Evolutionary conservation across 2,888 invertebrate species (phyloP), one percentile per base, ranked within the genome.

Genomic region (Deilephila porcellus): DNA sequence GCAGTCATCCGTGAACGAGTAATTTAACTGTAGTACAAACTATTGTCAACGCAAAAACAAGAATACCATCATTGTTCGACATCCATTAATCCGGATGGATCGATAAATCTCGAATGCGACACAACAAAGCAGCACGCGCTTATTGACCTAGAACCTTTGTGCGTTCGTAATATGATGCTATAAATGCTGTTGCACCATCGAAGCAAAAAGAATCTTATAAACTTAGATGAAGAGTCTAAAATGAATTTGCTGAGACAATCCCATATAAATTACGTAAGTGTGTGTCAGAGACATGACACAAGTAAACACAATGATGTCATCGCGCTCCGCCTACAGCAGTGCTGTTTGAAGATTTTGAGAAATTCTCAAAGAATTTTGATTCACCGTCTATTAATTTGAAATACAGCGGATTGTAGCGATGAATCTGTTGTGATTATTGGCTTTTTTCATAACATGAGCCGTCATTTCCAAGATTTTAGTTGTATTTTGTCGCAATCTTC

Each of bases 301-400:
- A 81, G 88, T 85, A 88, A 90, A 89, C 80, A 88, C 67, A 84
- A 77, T 92, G 93, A 92, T 91, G 90, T 92, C 92, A 91, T 87
- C 77, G 73, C 81, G 79, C 83, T 82, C 84, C 90, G 85, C 89
- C 87, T 80, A 87, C 89, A 77, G 76, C 78, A 73, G 79, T 80
- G 82, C 73, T 76, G 76, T 78, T 80, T 70, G 67, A 71, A 75
- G 74, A 73, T 76, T 76, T 79, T 76, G 73, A 75, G 74, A 78
- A 75, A 73, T 76, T 71, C 75, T 64, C 70, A 74, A 59, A 29
- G 71, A 73, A 76, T 76, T 77, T 75, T 72, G 56, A 67, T 67
- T 67, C 52, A 67, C 17, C 52, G 67, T 67, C 67, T 67, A 67
- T 67, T 67, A 67, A 67, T 67, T 52, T 25, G 45, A 17, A 67